Percentiles rank a stretch among this genome's conserved stretches.
These are phyloP conservation scores for Calonectris borealis DNA, from an alignment of 2,113 vertebrate species.

Conservation along the genomic window DNA sequence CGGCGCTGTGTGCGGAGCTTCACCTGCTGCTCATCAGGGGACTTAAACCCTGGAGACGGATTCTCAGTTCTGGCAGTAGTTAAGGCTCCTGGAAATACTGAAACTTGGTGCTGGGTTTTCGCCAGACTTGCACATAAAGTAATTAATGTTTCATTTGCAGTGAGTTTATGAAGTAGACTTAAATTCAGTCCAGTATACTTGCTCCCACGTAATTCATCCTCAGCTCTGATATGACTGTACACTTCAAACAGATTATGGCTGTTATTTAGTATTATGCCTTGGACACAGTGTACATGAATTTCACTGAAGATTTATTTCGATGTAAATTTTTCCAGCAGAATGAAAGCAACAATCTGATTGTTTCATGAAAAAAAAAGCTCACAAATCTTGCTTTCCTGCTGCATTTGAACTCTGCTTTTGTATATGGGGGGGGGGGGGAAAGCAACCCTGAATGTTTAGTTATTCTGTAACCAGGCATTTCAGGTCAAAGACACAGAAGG, in stretches of 20 bases:
- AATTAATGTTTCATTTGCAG: not conserved
- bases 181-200: not conserved
- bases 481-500: conserved; percentile 71
- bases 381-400: conserved; percentile 10
- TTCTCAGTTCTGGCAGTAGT: not conserved
- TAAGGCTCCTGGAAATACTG: not conserved
- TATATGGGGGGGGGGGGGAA: too few species aligned
- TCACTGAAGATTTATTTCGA: not conserved
- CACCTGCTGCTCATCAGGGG: not conserved
- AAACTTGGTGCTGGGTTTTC: not conserved
- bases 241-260: not conserved
- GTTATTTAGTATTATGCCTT: not conserved
- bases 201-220: not conserved
- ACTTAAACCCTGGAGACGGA: not conserved
- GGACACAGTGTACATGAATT: not conserved
- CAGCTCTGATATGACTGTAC: not conserved
- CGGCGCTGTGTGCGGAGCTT: not conserved
- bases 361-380: not conserved
- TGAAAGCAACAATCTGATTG: not conserved
- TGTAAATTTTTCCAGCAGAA: not conserved
- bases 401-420: conserved; percentile 58
- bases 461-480: conserved; percentile 75
- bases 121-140: not conserved
- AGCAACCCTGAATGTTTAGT: conserved; percentile 42
- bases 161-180: not conserved